phyloP scores from a whole-genome alignment of 2,888 invertebrate species.

The Amphipyra tragopoginis region DNA sequence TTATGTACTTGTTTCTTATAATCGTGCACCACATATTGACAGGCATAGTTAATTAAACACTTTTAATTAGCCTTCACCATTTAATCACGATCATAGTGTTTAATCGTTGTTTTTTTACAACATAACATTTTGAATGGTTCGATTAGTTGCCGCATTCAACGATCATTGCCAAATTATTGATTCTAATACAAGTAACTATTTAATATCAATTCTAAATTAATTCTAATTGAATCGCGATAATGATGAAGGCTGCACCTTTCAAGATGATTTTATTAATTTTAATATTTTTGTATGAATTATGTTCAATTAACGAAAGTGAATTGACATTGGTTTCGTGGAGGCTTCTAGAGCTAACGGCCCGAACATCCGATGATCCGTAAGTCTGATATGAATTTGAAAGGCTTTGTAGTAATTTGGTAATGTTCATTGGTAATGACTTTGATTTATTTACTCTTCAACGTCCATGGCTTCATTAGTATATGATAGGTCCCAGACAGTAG shows the following conservation, averaged over 20 bases:
- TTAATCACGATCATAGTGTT: constrained; percentile 37
- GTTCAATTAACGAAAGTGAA: constrained; percentile 40
- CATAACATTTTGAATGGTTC: constrained; percentile 15
- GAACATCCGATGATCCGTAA: constrained; percentile 46
- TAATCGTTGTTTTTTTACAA: constrained; percentile 18
- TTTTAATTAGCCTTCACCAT: constrained; percentile 41
- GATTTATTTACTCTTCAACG: not conserved
- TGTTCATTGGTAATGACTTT: constrained; percentile 15
- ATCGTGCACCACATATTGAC: constrained; percentile 34
- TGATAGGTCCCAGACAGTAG: not conserved
- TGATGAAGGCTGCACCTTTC: constrained; percentile 29
- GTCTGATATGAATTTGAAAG: constrained; percentile 40
- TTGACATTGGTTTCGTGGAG: constrained; percentile 51
- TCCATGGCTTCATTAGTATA: constrained; percentile 6
- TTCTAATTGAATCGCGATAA: constrained; percentile 15
- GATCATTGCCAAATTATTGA: constrained; percentile 25
- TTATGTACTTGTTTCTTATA: constrained; percentile 14
- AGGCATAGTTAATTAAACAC: constrained; percentile 40
- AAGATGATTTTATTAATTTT: constrained; percentile 12
- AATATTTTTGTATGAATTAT: constrained; percentile 21
- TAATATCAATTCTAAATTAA: constrained; percentile 26
- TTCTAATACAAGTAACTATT: constrained; percentile 9
- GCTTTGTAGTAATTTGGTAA: constrained; percentile 4
- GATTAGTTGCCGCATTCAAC: constrained; percentile 22
- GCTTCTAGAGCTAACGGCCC: constrained; percentile 33